Evolutionary conservation across 1,140 invertebrate genomes (phyloP).

Genomic region (Atta texana): DNA sequence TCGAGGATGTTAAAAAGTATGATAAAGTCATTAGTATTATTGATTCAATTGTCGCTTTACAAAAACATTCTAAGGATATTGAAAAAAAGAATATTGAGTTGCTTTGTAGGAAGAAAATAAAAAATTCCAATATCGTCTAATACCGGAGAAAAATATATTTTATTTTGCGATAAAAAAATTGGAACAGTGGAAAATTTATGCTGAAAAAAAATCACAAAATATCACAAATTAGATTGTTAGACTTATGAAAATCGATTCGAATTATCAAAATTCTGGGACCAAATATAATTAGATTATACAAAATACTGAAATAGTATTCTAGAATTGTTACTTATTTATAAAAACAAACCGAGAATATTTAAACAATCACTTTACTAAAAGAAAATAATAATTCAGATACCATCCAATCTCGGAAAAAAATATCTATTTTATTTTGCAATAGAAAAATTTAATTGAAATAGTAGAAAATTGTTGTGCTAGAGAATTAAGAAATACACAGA

Average conservation of each 20-base stretch:
- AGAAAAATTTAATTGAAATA: too few relatives aligned
- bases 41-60: background rate
- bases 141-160: background rate
- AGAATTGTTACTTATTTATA: too few relatives aligned
- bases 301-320: too few relatives aligned
- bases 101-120: background rate
- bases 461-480: too few relatives aligned
- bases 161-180: background rate
- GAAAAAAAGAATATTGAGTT: background rate
- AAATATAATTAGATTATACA: background rate
- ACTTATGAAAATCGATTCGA: background rate
- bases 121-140: background rate
- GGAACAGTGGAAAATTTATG: background rate
- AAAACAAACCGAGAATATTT: too few relatives aligned
- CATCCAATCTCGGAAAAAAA: too few relatives aligned
- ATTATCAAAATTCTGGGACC: background rate
- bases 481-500: too few relatives aligned
- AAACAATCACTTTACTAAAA: too few relatives aligned
- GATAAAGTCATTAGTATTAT: background rate
- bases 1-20: background rate
- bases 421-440: too few relatives aligned
- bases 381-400: too few relatives aligned
- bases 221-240: background rate
- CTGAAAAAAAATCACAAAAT: background rate
- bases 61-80: background rate